A percentile compares a stretch with the other conserved stretches of the same genome.
Evolutionary conservation across 2,113 vertebrate genomes (phyloP).

Genomic region (Sciurus niger): DNA sequence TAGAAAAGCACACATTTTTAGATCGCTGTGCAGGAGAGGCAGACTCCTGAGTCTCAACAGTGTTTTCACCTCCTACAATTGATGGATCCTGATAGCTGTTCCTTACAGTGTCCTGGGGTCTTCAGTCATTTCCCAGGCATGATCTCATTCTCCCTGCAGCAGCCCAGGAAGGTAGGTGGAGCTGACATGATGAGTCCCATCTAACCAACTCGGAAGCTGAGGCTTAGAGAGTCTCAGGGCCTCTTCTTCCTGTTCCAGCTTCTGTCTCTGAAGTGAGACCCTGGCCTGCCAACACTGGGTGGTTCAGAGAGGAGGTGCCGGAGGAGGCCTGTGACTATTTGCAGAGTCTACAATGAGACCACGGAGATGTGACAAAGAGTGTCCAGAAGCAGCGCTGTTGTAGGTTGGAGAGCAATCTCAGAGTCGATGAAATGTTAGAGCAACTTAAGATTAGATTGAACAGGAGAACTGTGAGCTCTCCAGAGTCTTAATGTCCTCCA

Average conservation of each 20-base stretch:
- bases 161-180: neutral
- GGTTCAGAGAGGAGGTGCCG: neutral
- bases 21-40: neutral
- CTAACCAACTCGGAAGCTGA: neutral
- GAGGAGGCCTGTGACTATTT: slow-evolving; percentile 47
- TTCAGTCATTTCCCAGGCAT: neutral
- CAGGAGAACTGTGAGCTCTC: slow-evolving; percentile 71
- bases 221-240: neutral
- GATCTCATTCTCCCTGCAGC: neutral
- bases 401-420: slow-evolving; percentile 66
- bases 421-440: slow-evolving; percentile 78
- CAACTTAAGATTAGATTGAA: slow-evolving; percentile 74
- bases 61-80: neutral
- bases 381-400: slow-evolving; percentile 56
- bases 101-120: neutral
- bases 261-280: neutral
- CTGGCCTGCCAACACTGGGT: neutral
- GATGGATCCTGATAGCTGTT: neutral
- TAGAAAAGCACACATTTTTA: neutral
- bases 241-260: neutral
- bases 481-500: slow-evolving; percentile 74
- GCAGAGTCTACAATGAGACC: slow-evolving; percentile 17
- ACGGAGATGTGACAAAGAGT: slow-evolving; percentile 56
- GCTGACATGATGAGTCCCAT: neutral
- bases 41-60: neutral